Conservation (phyloP, 2,113 vertebrate genomes). For the Podarcis muralis region DNA sequence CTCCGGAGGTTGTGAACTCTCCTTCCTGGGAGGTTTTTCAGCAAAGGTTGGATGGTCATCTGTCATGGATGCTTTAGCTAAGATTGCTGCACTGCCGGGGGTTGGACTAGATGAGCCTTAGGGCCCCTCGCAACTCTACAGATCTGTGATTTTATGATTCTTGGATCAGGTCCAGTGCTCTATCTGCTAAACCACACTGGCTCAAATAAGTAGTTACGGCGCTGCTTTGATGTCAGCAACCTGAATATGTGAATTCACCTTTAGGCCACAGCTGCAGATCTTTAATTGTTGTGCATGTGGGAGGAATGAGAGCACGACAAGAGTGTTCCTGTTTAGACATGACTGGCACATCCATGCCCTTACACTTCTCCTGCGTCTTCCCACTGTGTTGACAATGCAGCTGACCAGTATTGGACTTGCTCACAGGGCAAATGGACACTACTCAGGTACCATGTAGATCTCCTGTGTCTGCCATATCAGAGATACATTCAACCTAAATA, state of each 20-base stretch:
- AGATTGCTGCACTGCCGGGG: too few relatives aligned
- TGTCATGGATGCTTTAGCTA: too few relatives aligned
- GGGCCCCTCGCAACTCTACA: too few relatives aligned
- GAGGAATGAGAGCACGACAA: conserved; percentile 2
- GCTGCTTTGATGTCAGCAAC: conserved; percentile 12
- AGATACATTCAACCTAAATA: background rate
- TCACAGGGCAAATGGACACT: background rate
- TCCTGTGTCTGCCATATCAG: background rate
- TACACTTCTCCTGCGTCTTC: background rate
- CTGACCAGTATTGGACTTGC: background rate
- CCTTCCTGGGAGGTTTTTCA: too few relatives aligned
- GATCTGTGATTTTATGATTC: background rate
- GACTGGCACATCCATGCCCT: background rate
- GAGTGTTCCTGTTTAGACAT: conserved; percentile 11
- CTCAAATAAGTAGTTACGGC: background rate
- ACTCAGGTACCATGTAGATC: background rate
- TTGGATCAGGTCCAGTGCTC: background rate
- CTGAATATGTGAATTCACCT: conserved; percentile 26
- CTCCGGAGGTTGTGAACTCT: too few relatives aligned
- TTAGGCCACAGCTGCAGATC: conserved; percentile 23
- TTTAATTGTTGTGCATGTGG: conserved; percentile 31
- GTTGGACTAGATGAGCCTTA: too few relatives aligned
- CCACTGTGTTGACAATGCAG: background rate
- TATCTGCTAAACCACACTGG: background rate
- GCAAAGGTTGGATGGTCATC: too few relatives aligned